phyloP scores from a whole-genome alignment of 1,140 invertebrate species.

The Cydia strobilella region DNA sequence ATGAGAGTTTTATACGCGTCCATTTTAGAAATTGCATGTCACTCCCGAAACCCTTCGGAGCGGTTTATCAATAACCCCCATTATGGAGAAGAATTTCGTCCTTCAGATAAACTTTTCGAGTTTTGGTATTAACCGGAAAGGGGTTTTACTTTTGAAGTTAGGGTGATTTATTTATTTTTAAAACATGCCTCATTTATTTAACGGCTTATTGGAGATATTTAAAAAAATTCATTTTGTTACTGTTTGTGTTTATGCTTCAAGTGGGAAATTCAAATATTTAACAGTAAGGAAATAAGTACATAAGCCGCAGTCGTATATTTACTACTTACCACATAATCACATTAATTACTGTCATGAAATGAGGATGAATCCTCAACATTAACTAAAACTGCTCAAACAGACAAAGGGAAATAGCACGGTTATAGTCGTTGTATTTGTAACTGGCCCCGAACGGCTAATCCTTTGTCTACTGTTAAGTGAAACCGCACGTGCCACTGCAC shows the following conservation, averaged over 20 bases:
- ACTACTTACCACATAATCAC: background rate
- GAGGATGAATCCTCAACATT: background rate
- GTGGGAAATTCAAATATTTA: background rate
- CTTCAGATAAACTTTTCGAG: slow-evolving; percentile 21
- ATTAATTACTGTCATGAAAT: background rate
- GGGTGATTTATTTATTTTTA: background rate
- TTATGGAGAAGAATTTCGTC: slow-evolving; percentile 27
- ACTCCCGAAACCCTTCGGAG: slow-evolving; percentile 34
- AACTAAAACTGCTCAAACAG: slow-evolving; percentile 14
- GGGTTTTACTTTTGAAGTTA: slow-evolving; percentile 9
- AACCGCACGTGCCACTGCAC: too few relatives aligned
- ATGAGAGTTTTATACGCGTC: slow-evolving; percentile 45
- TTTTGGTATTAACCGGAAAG: slow-evolving; percentile 21
- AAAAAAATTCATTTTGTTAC: background rate
- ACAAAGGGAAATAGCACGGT: slow-evolving; percentile 16
- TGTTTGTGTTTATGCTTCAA: background rate
- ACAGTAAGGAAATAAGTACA: background rate
- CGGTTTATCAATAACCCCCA: slow-evolving; percentile 35
- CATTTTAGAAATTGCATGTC: slow-evolving; percentile 44
- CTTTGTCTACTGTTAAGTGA: too few relatives aligned
- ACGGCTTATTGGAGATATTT: background rate
- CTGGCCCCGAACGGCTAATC: too few relatives aligned
- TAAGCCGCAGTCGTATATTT: background rate
- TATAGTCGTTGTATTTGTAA: too few relatives aligned
- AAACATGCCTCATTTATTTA: background rate